Evolutionary conservation across 1,140 invertebrate species (phyloP).

Genomic region (Procambarus virginalis): DNA sequence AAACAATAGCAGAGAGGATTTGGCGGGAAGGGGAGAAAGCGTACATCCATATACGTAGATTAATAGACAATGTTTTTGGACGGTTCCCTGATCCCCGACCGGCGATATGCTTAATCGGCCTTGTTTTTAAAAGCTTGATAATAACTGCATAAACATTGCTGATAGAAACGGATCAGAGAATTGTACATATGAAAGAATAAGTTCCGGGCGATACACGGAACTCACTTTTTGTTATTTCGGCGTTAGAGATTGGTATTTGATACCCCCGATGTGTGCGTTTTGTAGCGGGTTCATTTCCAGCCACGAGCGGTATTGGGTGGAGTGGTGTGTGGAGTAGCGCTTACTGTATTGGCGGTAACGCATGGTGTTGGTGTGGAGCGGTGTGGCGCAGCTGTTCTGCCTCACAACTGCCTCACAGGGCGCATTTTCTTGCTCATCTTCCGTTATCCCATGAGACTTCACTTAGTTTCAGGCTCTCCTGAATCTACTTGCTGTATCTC

Average conservation of each 20-base stretch:
- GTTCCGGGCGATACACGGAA: not conserved
- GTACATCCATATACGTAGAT: conserved; percentile 52
- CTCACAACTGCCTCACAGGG: too few species aligned
- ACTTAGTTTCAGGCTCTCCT: too few species aligned
- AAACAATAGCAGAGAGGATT: conserved; percentile 42
- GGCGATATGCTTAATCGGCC: conserved; percentile 51
- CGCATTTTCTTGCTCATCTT: too few species aligned
- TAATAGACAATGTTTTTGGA: conserved; percentile 58
- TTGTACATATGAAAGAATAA: not conserved
- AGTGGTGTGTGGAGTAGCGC: too few species aligned
- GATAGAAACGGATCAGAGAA: conserved; percentile 53
- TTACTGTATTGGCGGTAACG: too few species aligned
- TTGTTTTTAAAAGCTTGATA: conserved; percentile 60
- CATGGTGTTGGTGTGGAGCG: too few species aligned
- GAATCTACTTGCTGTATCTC: too few species aligned
- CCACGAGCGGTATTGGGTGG: not conserved
- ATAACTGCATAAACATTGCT: conserved; percentile 49
- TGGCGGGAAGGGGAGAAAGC: conserved; percentile 8
- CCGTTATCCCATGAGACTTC: too few species aligned
- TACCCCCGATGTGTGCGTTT: not conserved
- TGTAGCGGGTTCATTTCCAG: not conserved
- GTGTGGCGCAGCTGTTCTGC: too few species aligned
- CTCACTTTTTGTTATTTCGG: too few species aligned
- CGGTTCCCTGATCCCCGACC: conserved; percentile 18
- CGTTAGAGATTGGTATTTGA: not conserved